Evolutionary conservation across 2,888 invertebrate species (phyloP).

Genomic region (Diadromus collaris): DNA sequence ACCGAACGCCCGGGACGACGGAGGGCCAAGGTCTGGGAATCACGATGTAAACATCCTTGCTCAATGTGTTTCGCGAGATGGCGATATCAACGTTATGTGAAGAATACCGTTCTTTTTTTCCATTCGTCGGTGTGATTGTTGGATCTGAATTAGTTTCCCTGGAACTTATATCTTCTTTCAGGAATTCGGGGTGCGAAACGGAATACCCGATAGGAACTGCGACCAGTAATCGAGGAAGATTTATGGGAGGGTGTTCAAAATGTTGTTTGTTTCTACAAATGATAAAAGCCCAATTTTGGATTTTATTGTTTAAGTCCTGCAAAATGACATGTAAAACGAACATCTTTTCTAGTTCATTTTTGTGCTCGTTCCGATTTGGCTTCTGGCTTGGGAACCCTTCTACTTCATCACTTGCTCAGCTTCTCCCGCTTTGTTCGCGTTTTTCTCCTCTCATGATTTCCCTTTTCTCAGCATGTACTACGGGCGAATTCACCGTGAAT

Average conservation of each 20-base stretch:
- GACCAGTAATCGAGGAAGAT: too few species aligned
- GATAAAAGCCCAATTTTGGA: neutral
- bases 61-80: neutral
- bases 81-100: neutral
- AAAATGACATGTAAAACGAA: neutral
- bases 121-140: too few species aligned
- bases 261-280: neutral
- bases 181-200: too few species aligned
- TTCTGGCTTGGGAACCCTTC: neutral
- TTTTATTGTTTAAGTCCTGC: neutral
- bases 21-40: slow-evolving; percentile 8
- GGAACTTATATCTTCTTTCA: too few species aligned
- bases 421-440: neutral
- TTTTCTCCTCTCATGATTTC: slow-evolving; percentile 5
- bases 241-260: too few species aligned
- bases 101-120: neutral
- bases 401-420: neutral
- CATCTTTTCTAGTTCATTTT: neutral
- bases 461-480: slow-evolving; percentile 19
- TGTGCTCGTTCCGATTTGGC: neutral
- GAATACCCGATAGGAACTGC: too few species aligned
- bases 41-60: neutral
- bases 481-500: slow-evolving; percentile 25
- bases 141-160: too few species aligned
- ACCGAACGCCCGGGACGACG: slow-evolving; percentile 3